These are phyloP conservation scores for Drosophila rufa DNA, from an alignment of 1,140 invertebrate genomes.

Conservation along the genomic window DNA sequence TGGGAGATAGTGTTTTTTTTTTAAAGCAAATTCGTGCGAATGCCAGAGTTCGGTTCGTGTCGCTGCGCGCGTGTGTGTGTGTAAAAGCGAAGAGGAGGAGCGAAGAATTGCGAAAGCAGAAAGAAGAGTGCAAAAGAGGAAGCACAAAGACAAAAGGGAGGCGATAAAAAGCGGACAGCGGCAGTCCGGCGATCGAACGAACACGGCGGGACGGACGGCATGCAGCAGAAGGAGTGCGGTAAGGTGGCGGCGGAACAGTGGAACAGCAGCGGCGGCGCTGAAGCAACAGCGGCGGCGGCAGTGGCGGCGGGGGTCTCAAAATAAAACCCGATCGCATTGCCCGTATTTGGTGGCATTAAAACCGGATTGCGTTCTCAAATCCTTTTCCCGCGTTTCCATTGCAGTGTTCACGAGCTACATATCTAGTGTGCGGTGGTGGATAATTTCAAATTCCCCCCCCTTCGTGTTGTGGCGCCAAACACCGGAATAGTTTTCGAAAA, in stretches of 20 bases:
- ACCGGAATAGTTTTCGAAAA: constrained; percentile 5
- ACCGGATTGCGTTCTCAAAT: constrained; percentile 13
- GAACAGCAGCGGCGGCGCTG: constrained; percentile 2
- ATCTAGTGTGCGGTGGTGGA: not conserved
- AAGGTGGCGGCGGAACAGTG: constrained; percentile 4
- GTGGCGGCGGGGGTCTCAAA: constrained; percentile 14
- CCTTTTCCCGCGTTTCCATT: constrained; percentile 42
- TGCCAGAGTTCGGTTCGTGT: constrained; percentile 26
- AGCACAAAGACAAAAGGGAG: constrained; percentile 40
- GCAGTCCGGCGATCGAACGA: constrained; percentile 31
- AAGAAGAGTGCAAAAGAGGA: constrained; percentile 39
- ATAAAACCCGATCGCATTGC: constrained; percentile 24
- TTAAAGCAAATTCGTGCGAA: constrained; percentile 14
- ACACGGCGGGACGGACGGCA: constrained; percentile 7
- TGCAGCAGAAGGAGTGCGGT: constrained; percentile 26
- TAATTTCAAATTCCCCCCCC: not conserved
- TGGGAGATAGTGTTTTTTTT: constrained; percentile 6
- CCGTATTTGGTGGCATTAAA: constrained; percentile 38
- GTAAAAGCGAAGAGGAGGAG: constrained; percentile 43
- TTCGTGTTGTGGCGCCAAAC: constrained; percentile 21
- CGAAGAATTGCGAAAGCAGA: constrained; percentile 65
- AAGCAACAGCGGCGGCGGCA: constrained; percentile 13
- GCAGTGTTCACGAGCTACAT: not conserved
- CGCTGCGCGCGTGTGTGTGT: constrained; percentile 45
- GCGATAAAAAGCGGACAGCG: constrained; percentile 48